A percentile compares a stretch with the other conserved stretches of the same genome.
phyloP scores from a whole-genome alignment of 64 coral and sea anemone species.

The Exaiptasia diaphana region DNA sequence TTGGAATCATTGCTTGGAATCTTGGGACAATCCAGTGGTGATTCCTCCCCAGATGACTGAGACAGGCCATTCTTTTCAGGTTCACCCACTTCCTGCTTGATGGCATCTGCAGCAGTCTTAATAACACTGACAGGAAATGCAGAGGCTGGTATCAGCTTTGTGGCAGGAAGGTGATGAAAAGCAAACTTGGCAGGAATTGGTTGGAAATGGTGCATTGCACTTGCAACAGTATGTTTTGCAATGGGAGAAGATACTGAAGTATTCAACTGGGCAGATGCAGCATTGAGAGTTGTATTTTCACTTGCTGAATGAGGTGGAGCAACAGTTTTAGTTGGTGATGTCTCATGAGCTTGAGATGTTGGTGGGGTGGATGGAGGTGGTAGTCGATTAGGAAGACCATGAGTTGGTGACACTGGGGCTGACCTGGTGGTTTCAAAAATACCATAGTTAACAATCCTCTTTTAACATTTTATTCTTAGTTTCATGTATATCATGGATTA shows the following conservation, averaged over 20 bases:
- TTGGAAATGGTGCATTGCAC: neutral
- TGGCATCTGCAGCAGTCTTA: constrained; percentile 59
- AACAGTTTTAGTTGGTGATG: constrained; percentile 66
- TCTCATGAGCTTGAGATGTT: constrained; percentile 48
- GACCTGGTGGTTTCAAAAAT: constrained; percentile 70
- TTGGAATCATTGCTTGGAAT: neutral
- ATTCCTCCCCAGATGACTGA: constrained; percentile 86
- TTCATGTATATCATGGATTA: too few species aligned
- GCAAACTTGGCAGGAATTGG: constrained; percentile 40
- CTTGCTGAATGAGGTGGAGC: constrained; percentile 17
- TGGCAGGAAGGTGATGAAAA: neutral
- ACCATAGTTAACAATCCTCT: neutral
- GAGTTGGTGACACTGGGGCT: constrained; percentile 90
- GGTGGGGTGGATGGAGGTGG: constrained; percentile 64
- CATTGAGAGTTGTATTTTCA: neutral
- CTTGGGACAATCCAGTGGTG: constrained; percentile 60
- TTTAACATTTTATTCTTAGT: too few species aligned
- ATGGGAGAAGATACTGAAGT: neutral
- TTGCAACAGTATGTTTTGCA: neutral
- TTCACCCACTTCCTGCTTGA: constrained; percentile 51
- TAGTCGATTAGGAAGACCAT: constrained; percentile 92
- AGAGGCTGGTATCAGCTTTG: constrained; percentile 14
- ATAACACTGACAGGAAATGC: constrained; percentile 88
- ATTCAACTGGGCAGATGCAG: neutral
- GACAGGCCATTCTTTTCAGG: constrained; percentile 83